Base-by-base conservation (phyloP, 2,113 vertebrate species). In the Oreochromis aureus region DNA sequence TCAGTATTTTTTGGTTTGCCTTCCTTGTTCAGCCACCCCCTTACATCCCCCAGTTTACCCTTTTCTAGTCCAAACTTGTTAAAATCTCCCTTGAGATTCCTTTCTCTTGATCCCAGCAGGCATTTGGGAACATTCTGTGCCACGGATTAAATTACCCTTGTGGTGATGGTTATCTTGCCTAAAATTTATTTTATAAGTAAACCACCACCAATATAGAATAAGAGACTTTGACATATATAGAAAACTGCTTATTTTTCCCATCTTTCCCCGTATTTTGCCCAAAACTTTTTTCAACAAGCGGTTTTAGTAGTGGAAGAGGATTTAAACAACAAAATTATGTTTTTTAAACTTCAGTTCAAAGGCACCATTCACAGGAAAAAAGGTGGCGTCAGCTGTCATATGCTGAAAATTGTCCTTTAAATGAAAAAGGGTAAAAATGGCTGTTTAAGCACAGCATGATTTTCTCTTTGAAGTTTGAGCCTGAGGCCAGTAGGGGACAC, bases 401-500 rank as follows among this genome's bases (percentile, higher is more conserved):
- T 2, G 53, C 27, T 53, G 73, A 12, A 78, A 78, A 82, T 58
- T 76, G 44, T 84, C 78, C 41, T 15, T 55, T 16, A 39, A 34
- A 53, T 34, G 6, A 53, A 53, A 78, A 53, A 19, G 46, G 27
- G 48, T 78, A 78, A 78, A 78, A 32, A 41, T 80, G 86, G 61
- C 82, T 83, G 61, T 54, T 87, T 11, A 81, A 79, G 53, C 92
- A 19, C 93, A 94, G 93, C 93, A 86, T 87, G 92, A 30, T 39
- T 55, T 76, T 81, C 2, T 12, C 81, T 95, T 92, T 92, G 89
- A 89, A 93, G 87, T 91, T 69, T 69, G 34, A 39, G 63, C 34
- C 34, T 11, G 59, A 87, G 89, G 83, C 93, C 95, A 95, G 93
- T 36, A 95, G 95, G 90, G 93, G 94, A 92, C 95, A 94, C 94